A percentile compares a stretch with the other conserved stretches of the same genome.
Conservation (phyloP, 1,140 invertebrate species). For the Drosophila repletoides region DNA sequence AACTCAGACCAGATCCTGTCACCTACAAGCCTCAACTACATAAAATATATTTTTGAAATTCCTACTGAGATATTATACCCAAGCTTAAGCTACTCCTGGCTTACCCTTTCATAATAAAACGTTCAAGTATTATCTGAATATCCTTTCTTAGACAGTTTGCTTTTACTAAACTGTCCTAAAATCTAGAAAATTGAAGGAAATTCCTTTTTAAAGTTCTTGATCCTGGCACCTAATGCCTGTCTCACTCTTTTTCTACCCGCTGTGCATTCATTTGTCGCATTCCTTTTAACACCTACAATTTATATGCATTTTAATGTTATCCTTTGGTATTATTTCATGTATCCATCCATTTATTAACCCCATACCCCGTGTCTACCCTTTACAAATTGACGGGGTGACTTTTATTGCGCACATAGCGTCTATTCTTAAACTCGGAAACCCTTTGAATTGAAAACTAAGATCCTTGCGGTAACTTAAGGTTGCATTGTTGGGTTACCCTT, state of each 20-base stretch:
- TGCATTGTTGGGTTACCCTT: constrained; percentile 35
- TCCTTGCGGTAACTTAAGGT: constrained; percentile 48
- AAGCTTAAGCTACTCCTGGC: too few species aligned
- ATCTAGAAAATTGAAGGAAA: neutral
- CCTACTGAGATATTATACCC: neutral
- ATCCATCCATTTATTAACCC: neutral
- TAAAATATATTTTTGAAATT: too few species aligned
- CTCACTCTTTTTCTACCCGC: neutral
- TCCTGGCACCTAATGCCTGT: neutral
- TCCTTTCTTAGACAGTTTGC: too few species aligned
- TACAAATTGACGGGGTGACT: constrained; percentile 13
- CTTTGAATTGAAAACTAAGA: constrained; percentile 11
- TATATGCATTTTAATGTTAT: constrained; percentile 24
- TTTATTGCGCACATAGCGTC: constrained; percentile 49
- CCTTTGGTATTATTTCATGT: neutral
- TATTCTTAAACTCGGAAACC: constrained; percentile 1
- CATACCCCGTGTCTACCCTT: constrained; percentile 13
- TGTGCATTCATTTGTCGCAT: constrained; percentile 33
- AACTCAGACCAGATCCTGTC: too few species aligned
- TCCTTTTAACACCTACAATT: constrained; percentile 56
- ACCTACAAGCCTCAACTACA: too few species aligned
- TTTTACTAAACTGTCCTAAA: too few species aligned
- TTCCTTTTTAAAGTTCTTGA: neutral
- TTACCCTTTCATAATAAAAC: too few species aligned
- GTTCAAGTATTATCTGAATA: too few species aligned